These are phyloP conservation scores for Noctua comes DNA, from an alignment of 2,888 invertebrate genomes.

Conservation along the genomic window DNA sequence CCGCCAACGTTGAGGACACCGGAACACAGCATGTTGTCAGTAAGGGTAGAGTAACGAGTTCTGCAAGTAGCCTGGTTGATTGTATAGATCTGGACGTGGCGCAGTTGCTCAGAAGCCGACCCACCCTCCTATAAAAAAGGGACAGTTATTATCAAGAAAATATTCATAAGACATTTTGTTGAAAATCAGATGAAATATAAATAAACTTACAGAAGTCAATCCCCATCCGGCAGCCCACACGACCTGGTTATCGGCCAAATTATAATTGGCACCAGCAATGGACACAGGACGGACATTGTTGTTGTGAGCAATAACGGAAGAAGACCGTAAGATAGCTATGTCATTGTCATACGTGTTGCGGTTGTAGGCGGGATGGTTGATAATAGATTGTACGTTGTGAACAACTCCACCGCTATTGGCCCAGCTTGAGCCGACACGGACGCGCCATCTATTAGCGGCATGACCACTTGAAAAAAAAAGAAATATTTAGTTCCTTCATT, in stretches of 20 bases:
- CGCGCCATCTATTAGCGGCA: slow-evolving; percentile 43
- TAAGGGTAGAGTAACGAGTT: slow-evolving; percentile 63
- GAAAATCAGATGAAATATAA: neutral
- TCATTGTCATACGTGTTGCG: neutral
- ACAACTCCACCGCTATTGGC: slow-evolving; percentile 70
- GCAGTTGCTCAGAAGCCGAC: slow-evolving; percentile 71
- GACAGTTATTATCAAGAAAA: neutral
- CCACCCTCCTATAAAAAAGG: slow-evolving; percentile 68
- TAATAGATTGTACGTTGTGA: slow-evolving; percentile 31
- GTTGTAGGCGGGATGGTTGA: slow-evolving; percentile 37
- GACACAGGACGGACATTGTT: slow-evolving; percentile 30
- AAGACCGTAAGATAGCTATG: slow-evolving; percentile 1
- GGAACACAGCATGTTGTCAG: slow-evolving; percentile 72
- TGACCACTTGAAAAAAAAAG: slow-evolving; percentile 37
- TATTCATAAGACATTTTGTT: neutral
- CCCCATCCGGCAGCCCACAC: slow-evolving; percentile 83
- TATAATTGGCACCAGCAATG: slow-evolving; percentile 71
- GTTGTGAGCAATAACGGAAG: neutral
- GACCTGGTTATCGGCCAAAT: slow-evolving; percentile 70
- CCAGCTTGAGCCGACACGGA: slow-evolving; percentile 69
- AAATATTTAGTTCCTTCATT: neutral
- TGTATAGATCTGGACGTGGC: slow-evolving; percentile 74
- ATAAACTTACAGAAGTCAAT: slow-evolving; percentile 70
- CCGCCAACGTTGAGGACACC: slow-evolving; percentile 75
- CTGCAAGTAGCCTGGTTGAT: slow-evolving; percentile 72